These are phyloP conservation scores for Oncorhynchus keta DNA, from an alignment of 2,113 vertebrate genomes.

Conservation along the genomic window DNA sequence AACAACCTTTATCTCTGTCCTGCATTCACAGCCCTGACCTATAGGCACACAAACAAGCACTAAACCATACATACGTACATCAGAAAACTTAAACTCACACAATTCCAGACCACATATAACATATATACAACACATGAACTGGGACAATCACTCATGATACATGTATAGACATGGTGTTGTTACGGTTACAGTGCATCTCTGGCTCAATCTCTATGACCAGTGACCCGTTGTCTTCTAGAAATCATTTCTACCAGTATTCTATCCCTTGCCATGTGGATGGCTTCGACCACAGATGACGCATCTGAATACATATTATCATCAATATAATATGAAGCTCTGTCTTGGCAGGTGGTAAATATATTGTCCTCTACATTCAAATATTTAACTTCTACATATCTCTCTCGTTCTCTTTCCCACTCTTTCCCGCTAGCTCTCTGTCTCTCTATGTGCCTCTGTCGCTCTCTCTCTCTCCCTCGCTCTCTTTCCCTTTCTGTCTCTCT, in stretches of 20 bases:
- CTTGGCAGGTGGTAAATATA: not conserved
- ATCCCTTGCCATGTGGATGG: not conserved
- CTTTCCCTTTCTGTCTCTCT: not conserved
- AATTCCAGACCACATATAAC: too few species aligned
- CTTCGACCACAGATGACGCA: not conserved
- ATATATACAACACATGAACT: too few species aligned
- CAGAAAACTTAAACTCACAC: not conserved
- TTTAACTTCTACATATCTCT: not conserved
- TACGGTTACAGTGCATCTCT: too few species aligned
- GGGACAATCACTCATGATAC: not conserved
- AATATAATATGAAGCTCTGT: too few species aligned
- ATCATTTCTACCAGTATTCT: not conserved
- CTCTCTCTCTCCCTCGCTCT: not conserved
- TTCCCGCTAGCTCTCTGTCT: constrained; percentile 1
- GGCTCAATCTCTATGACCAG: not conserved
- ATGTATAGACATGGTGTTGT: constrained; percentile 5
- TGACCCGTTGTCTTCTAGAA: not conserved
- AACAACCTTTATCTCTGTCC: constrained; percentile 39
- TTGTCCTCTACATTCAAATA: too few species aligned
- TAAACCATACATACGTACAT: constrained; percentile 11
- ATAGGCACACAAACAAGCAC: not conserved
- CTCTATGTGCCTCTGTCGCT: not conserved
- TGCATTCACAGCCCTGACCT: constrained; percentile 17
- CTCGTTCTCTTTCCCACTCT: not conserved
- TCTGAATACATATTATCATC: too few species aligned